Evolutionary conservation across 2,888 invertebrate species (phyloP), one percentile per base, ranked within the genome.

Genomic region (Prostheceraeus crozeri): DNA sequence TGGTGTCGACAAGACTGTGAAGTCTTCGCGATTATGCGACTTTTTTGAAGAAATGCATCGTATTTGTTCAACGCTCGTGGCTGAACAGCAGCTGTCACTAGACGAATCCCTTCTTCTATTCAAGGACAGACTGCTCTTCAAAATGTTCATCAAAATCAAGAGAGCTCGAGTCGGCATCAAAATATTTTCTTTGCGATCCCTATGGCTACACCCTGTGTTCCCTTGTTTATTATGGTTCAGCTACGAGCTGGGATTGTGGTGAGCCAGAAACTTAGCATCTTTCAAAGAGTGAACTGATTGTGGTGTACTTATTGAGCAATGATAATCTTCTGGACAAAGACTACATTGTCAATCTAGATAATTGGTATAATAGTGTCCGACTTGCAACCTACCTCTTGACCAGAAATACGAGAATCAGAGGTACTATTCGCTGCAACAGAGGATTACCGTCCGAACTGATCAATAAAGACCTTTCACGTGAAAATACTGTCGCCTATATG

Each of bases 71-170:
- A 48, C 14, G 28, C 28, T 48, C 28, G 4, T 48, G 10, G 14
- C 16, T 28, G 48, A 21, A 28, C 48, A 48, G 28, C 48, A 48
- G 19, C 48, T 48, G 3, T 48, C 16, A 6, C 23, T 48, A 8
- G 48, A 48, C 14, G 48, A 48, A 48, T 48, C 48, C 25, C 23
- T 48, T 11, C 48, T 48, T 23, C 23, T 48, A 4, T 48, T 48
- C 23, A 48, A 48, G 28, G 48, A 30, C 16, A 8, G 48, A 6
- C 21, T 48, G 4, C 4, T 48, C 6, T 48, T 48, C 48, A 48
- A 48, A 48, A 8, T 6, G 48, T 16, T 48, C 14, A 48, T 48
- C 4, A 10, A 19, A 16, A 16, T 48, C 48, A 48, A 48, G 28
- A n/a, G 48, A 11, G 23, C 19, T 19, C 48, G 48, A 11, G 23